A percentile compares a stretch with the other conserved stretches of the same genome.
Evolutionary conservation across 1,140 invertebrate species (phyloP).

Genomic region (Cyphomyrmex costatus): DNA sequence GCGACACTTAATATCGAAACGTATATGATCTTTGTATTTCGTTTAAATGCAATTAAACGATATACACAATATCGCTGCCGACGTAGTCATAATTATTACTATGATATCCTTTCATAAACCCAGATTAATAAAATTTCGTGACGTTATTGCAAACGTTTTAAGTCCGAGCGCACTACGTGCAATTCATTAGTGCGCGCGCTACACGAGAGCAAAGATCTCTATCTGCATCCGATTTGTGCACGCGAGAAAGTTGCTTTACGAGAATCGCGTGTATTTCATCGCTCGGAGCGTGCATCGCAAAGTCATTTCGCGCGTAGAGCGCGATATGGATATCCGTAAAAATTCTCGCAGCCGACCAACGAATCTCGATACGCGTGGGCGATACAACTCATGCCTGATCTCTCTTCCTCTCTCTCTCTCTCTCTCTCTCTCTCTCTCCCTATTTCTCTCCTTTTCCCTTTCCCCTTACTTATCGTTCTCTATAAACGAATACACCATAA

Average conservation of each 20-base stretch:
- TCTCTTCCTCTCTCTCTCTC: not conserved
- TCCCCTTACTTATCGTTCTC: slow-evolving; percentile 19
- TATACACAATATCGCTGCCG: not conserved
- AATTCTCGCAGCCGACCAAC: slow-evolving; percentile 31
- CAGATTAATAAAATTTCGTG: slow-evolving; percentile 32
- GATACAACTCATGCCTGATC: not conserved
- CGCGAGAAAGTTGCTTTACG: slow-evolving; percentile 59
- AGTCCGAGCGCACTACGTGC: slow-evolving; percentile 1
- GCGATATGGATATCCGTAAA: slow-evolving; percentile 36
- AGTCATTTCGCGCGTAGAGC: slow-evolving; percentile 31
- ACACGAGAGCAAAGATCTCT: slow-evolving; percentile 41
- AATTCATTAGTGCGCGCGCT: slow-evolving; percentile 52
- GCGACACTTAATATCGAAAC: not conserved
- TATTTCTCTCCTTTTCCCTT: slow-evolving; percentile 36
- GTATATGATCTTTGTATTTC: too few relatives aligned
- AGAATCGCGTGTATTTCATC: slow-evolving; percentile 54
- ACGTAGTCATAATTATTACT: not conserved
- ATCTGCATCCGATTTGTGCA: slow-evolving; percentile 48
- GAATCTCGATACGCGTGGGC: slow-evolving; percentile 41
- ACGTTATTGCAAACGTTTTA: slow-evolving; percentile 30
- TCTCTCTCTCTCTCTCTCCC: not conserved
- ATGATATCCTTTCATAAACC: not conserved
- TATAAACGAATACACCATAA: slow-evolving; percentile 78
- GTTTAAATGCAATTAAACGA: not conserved
- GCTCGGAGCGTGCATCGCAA: slow-evolving; percentile 55